phyloP scores from a whole-genome alignment of 2,888 invertebrate species.

The Rhogogaster chlorosoma region DNA sequence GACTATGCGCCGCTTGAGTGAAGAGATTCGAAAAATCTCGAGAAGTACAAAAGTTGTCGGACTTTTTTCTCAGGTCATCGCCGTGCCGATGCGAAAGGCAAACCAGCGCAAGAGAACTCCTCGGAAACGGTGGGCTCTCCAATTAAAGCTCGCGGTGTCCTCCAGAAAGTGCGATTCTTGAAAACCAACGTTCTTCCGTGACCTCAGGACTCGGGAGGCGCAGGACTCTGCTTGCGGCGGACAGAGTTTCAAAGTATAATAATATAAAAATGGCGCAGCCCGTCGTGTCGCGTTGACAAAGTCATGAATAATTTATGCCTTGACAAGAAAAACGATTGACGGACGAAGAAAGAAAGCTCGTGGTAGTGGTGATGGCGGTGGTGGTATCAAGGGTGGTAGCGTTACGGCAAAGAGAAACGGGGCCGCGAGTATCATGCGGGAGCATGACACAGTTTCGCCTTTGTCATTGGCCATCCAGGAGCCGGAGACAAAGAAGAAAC shows the following conservation, averaged over 20 bases:
- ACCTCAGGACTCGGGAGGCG: neutral
- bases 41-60: neutral
- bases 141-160: conserved; percentile 22
- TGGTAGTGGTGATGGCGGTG: neutral
- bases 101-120: neutral
- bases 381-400: neutral
- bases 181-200: neutral
- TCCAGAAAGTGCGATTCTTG: neutral
- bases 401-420: conserved; percentile 17
- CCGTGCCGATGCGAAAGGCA: neutral
- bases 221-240: conserved; percentile 18
- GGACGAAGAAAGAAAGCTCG: conserved; percentile 42
- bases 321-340: conserved; percentile 47
- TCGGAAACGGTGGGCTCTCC: neutral
- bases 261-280: conserved; percentile 64
- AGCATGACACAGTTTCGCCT: conserved; percentile 27
- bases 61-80: neutral
- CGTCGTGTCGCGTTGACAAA: conserved; percentile 64
- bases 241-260: conserved; percentile 62
- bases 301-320: conserved; percentile 69
- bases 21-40: neutral
- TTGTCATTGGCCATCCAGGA: conserved; percentile 19
- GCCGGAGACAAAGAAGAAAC: conserved; percentile 29
- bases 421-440: conserved; percentile 6
- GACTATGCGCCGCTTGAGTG: neutral